Conservation (phyloP, 2,888 invertebrate species). For the Teleiodes luculella region DNA sequence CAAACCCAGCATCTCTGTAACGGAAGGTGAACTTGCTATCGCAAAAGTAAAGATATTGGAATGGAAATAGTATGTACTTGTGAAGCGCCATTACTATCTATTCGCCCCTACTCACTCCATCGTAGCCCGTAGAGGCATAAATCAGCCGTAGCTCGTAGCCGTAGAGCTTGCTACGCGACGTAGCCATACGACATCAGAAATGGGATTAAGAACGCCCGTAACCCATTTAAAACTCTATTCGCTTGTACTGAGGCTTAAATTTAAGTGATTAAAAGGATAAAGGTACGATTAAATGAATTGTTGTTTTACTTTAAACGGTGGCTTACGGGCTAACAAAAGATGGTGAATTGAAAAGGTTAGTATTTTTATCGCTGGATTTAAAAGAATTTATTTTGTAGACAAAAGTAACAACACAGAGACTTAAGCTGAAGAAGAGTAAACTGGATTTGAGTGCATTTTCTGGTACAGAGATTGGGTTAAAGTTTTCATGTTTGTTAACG, state of each 20-base stretch:
- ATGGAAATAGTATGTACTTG: too few species aligned
- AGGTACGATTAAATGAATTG: background rate
- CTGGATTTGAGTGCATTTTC: too few species aligned
- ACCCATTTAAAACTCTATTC: background rate
- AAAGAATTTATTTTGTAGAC: background rate
- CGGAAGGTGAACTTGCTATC: too few species aligned
- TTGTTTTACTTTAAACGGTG: background rate
- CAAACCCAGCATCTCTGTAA: too few species aligned
- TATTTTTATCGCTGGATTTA: background rate
- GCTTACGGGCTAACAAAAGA: background rate
- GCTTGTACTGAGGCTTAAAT: background rate
- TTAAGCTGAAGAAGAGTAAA: background rate
- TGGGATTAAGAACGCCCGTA: background rate
- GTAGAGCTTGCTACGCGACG: constrained; percentile 4
- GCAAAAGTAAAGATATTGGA: too few species aligned
- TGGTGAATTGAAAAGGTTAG: background rate
- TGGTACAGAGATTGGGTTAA: too few species aligned
- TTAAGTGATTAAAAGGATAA: background rate
- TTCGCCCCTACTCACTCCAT: background rate
- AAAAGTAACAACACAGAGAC: too few species aligned
- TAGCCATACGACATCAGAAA: background rate
- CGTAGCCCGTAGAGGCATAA: background rate
- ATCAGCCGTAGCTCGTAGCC: background rate
- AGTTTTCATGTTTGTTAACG: too few species aligned
- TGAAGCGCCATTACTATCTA: too few species aligned